Percentiles rank a stretch among this genome's conserved stretches.
phyloP scores from a whole-genome alignment of 2,888 invertebrate genomes.

The Ennomos quercinarius region DNA sequence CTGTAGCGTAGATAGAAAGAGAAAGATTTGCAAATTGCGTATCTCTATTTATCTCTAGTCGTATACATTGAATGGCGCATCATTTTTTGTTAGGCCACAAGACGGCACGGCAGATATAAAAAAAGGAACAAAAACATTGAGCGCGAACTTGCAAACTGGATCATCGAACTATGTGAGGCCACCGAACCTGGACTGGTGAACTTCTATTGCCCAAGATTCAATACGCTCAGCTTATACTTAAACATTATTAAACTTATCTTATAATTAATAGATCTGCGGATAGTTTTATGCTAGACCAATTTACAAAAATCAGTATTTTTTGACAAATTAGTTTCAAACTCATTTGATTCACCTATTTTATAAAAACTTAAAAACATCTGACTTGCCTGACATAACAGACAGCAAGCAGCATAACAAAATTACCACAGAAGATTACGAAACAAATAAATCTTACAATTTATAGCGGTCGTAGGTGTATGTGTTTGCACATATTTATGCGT shows the following conservation, averaged over 20 bases:
- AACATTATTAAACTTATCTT: too few species aligned
- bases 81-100: slow-evolving; percentile 62
- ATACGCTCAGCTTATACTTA: too few species aligned
- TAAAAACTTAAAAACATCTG: slow-evolving; percentile 17
- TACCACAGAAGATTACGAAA: slow-evolving; percentile 24
- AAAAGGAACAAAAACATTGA: slow-evolving; percentile 68
- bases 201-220: slow-evolving; percentile 37
- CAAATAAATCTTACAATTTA: slow-evolving; percentile 18
- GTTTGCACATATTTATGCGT: slow-evolving; percentile 7
- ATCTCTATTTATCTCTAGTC: slow-evolving; percentile 57
- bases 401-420: slow-evolving; percentile 26
- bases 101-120: slow-evolving; percentile 54
- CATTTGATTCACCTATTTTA: slow-evolving; percentile 26
- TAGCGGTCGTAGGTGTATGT: slow-evolving; percentile 10
- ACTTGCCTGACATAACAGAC: slow-evolving; percentile 23
- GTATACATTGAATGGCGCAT: slow-evolving; percentile 64
- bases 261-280: too few species aligned
- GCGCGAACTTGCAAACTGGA: slow-evolving; percentile 72
- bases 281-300: too few species aligned
- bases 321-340: slow-evolving; percentile 3
- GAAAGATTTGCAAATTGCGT: slow-evolving; percentile 57
- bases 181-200: slow-evolving; percentile 61
- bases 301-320: neutral
- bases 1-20: slow-evolving; percentile 57
- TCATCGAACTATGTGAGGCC: slow-evolving; percentile 77